Evolutionary conservation across 2,797 vertebrate species (phyloP).

Genomic region (Echiichthys vipera): DNA sequence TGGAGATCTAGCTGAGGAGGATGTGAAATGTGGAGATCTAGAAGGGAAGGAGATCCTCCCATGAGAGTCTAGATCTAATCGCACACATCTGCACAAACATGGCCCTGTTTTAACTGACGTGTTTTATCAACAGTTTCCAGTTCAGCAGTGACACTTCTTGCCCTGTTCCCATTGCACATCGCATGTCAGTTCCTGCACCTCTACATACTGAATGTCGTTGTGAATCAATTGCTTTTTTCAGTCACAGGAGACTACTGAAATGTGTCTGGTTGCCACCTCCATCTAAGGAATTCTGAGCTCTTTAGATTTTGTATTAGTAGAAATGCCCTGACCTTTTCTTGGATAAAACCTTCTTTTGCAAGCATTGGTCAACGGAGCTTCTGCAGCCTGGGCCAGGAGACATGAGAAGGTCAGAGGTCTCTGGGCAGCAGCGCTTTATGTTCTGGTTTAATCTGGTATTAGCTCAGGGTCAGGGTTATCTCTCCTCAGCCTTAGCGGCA

Average conservation of each 20-base stretch:
- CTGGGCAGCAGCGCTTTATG: slow-evolving; percentile 68
- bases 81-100: slow-evolving; percentile 80
- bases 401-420: slow-evolving; percentile 67
- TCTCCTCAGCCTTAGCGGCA: slow-evolving; percentile 74
- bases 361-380: slow-evolving; percentile 43
- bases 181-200: slow-evolving; percentile 22
- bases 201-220: not conserved
- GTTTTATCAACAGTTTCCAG: slow-evolving; percentile 72
- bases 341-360: slow-evolving; percentile 29
- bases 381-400: slow-evolving; percentile 46
- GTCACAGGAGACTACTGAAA: not conserved
- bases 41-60: slow-evolving; percentile 68
- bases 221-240: slow-evolving; percentile 24
- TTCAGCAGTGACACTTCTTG: slow-evolving; percentile 53
- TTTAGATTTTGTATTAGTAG: slow-evolving; percentile 9
- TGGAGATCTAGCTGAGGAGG: slow-evolving; percentile 51
- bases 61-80: slow-evolving; percentile 66
- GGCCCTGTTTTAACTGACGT: slow-evolving; percentile 69
- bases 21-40: slow-evolving; percentile 54
- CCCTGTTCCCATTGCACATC: slow-evolving; percentile 36
- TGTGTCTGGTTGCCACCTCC: not conserved
- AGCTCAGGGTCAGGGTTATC: slow-evolving; percentile 83
- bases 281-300: not conserved
- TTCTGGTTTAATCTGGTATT: slow-evolving; percentile 84
- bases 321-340: slow-evolving; percentile 3